Evolutionary conservation across 30 jellyfish, hydroid and myxozoan species (phyloP).

Genomic region (Morbakka virulenta): DNA sequence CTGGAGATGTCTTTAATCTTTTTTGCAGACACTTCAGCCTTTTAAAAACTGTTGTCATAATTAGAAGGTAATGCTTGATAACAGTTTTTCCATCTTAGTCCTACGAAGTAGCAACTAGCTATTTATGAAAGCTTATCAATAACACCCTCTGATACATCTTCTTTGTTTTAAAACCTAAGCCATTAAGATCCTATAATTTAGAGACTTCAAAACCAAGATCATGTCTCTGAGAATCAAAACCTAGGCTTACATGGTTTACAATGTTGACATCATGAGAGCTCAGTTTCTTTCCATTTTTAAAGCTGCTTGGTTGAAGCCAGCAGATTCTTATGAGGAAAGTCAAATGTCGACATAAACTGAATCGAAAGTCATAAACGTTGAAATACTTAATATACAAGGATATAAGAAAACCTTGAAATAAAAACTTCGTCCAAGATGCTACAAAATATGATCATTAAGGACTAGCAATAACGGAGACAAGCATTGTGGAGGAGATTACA

Average conservation of each 20-base stretch:
- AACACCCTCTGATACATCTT: background rate
- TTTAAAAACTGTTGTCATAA: background rate
- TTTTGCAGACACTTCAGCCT: background rate
- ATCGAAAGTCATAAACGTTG: no score
- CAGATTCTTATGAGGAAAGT: no score
- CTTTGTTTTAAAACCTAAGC: background rate
- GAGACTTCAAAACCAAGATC: background rate
- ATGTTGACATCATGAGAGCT: background rate
- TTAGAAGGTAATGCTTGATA: background rate
- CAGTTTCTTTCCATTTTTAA: no score
- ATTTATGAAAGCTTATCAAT: background rate
- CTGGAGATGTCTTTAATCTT: background rate
- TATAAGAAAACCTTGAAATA: no score
- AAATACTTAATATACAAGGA: no score
- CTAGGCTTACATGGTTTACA: background rate
- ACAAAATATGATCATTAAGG: no score
- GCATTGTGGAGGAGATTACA: no score
- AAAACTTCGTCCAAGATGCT: no score
- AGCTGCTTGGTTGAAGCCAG: no score
- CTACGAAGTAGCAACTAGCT: background rate
- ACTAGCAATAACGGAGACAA: no score
- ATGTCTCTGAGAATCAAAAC: background rate
- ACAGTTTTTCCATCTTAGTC: background rate
- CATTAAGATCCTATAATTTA: background rate
- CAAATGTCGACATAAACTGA: no score